Conservation (phyloP, 1,140 invertebrate species). For the Eumaeus atala region DNA sequence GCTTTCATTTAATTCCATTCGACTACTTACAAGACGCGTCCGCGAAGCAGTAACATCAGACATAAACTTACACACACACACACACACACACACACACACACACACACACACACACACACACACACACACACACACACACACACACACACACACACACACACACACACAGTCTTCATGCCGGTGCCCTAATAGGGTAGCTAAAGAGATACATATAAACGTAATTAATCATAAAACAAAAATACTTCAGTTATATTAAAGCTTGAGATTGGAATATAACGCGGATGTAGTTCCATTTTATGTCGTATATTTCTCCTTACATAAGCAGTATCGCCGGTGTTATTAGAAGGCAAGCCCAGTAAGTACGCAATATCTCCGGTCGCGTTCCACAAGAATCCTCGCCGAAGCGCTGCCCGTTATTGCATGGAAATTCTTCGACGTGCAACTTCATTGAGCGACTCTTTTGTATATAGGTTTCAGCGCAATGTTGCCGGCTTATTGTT, state of each 20-base stretch:
- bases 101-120: too few species aligned
- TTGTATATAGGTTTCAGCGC: constrained; percentile 62
- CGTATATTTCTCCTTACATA: constrained; percentile 62
- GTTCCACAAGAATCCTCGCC: constrained; percentile 52
- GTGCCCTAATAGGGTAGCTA: too few species aligned
- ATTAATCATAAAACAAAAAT: constrained; percentile 5
- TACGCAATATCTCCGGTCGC: constrained; percentile 62
- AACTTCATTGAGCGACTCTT: constrained; percentile 69
- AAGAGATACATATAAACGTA: too few species aligned
- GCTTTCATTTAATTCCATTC: too few species aligned
- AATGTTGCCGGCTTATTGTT: constrained; percentile 66
- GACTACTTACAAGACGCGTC: too few species aligned
- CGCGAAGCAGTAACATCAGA: too few species aligned
- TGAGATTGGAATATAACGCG: constrained; percentile 26
- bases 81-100: too few species aligned
- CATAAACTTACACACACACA: too few species aligned
- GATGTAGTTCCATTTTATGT: constrained; percentile 59
- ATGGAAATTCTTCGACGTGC: constrained; percentile 70
- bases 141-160: too few species aligned
- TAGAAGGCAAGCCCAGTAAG: constrained; percentile 66
- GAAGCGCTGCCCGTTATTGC: constrained; percentile 62
- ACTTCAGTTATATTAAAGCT: too few species aligned
- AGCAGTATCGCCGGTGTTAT: constrained; percentile 66
- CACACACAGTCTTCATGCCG: too few species aligned
- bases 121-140: too few species aligned